Evolutionary conservation across 2,888 invertebrate species (phyloP).

Genomic region (Trissoscelio sp.): DNA sequence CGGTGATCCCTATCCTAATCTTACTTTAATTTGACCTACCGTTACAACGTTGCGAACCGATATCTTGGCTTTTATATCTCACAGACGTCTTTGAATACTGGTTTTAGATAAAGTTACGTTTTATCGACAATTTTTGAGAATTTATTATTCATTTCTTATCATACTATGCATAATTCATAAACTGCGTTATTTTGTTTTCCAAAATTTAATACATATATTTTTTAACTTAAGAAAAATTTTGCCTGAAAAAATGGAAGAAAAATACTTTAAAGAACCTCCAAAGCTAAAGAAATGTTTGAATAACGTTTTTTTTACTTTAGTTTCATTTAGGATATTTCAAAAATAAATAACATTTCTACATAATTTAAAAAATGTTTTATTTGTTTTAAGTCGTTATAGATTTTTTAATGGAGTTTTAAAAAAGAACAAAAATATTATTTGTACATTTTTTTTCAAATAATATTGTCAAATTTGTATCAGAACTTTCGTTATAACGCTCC

Average conservation of each 20-base stretch:
- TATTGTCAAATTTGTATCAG: background rate
- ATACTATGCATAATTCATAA: background rate
- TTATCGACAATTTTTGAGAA: background rate
- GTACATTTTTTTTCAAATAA: background rate
- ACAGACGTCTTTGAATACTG: slow-evolving; percentile 13
- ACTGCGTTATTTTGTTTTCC: no score
- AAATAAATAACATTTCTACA: no score
- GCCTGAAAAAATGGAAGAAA: no score
- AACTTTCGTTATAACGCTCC: slow-evolving; percentile 9
- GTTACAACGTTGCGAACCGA: slow-evolving; percentile 70
- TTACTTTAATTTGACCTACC: slow-evolving; percentile 78
- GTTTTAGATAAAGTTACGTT: background rate
- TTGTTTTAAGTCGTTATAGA: no score
- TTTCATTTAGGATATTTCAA: no score
- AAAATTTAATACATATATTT: no score
- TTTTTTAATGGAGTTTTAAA: background rate
- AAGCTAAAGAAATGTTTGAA: no score
- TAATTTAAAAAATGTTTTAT: no score
- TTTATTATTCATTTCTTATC: background rate
- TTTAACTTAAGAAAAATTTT: no score
- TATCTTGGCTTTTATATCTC: slow-evolving; percentile 25
- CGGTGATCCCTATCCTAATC: slow-evolving; percentile 73
- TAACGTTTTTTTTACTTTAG: no score
- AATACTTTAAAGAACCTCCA: no score
- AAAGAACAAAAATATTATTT: background rate